Conservation (phyloP, 37 sponge, comb jelly and placozoan species). For the Diacarnus erythraeanus region DNA sequence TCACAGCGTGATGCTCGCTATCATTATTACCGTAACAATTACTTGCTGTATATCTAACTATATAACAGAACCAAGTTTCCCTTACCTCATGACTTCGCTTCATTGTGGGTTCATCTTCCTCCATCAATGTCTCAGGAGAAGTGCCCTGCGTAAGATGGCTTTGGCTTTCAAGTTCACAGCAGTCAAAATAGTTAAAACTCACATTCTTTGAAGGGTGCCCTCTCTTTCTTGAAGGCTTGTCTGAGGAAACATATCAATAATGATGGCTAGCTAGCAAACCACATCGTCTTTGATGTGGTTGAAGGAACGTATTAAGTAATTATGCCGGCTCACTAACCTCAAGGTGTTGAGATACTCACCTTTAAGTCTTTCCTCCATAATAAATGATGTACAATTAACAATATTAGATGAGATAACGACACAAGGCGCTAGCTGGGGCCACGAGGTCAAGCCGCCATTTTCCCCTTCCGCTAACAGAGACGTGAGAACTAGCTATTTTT, state of each 20-base stretch:
- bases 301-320: too few relatives aligned
- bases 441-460: constrained; percentile 20
- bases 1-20: too few relatives aligned
- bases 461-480: background rate
- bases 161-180: background rate
- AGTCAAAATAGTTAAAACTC: background rate
- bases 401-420: too few relatives aligned
- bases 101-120: background rate
- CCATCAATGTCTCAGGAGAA: background rate
- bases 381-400: too few relatives aligned
- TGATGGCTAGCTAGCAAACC: too few relatives aligned
- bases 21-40: too few relatives aligned
- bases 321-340: too few relatives aligned
- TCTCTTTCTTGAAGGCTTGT: constrained; percentile 2
- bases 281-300: too few relatives aligned
- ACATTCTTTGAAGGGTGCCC: constrained; percentile 8
- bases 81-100: background rate
- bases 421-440: too few relatives aligned
- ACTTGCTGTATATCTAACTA: background rate
- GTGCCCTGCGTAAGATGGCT: background rate
- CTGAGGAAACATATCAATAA: too few relatives aligned
- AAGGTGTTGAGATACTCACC: too few relatives aligned
- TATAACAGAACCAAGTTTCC: background rate
- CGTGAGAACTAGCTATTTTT: background rate
- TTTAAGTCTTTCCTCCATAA: too few relatives aligned